These are phyloP conservation scores for Myotis vivesi DNA, from an alignment of 2,797 vertebrate genomes.

Conservation along the genomic window DNA sequence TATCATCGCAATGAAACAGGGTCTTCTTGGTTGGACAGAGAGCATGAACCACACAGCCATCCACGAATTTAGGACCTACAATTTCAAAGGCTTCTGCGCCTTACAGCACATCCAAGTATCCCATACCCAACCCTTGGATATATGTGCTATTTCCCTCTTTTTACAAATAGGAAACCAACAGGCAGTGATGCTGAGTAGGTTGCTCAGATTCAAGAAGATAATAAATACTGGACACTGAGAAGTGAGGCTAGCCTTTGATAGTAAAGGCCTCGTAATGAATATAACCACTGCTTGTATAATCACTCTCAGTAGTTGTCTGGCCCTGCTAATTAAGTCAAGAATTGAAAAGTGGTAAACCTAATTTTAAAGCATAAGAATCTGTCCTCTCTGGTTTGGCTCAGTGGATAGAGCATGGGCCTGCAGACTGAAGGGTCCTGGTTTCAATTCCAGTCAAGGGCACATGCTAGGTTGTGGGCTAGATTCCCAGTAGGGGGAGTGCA, in stretches of 20 bases:
- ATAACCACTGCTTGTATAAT: background rate
- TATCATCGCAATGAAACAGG: background rate
- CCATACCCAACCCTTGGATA: background rate
- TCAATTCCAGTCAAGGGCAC: no score
- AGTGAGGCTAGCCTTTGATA: background rate
- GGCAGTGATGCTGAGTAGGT: background rate
- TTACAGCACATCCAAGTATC: background rate
- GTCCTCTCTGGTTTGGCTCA: no score
- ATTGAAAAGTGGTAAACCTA: background rate
- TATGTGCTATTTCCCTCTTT: background rate
- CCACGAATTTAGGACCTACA: background rate
- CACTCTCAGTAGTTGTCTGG: background rate
- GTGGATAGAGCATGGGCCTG: no score
- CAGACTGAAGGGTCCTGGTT: no score
- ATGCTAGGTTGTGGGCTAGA: no score
- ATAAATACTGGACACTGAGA: background rate
- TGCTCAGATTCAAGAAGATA: background rate
- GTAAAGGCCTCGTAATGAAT: background rate
- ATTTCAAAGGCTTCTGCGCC: background rate
- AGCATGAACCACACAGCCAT: background rate
- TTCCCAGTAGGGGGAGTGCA: no score
- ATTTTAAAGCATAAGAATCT: background rate
- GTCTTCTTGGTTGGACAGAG: background rate
- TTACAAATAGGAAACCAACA: background rate
- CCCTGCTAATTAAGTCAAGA: background rate